Percentiles rank a stretch among this genome's conserved stretches.
Evolutionary conservation across 2,797 vertebrate genomes (phyloP).

Genomic region (Xenops minutus): DNA sequence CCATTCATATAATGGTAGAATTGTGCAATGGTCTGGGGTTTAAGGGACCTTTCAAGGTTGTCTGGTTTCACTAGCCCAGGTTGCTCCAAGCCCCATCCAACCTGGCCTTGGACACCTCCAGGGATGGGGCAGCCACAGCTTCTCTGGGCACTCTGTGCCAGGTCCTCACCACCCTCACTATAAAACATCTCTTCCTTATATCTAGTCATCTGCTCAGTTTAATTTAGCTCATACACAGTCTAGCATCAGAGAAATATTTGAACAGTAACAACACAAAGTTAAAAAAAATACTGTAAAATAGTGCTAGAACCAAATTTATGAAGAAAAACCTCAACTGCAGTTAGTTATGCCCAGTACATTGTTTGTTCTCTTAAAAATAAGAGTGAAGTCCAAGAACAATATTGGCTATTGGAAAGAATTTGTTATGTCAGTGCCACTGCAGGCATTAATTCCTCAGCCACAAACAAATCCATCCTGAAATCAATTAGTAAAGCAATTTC

Average conservation of each 20-base stretch:
- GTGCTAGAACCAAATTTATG: background rate
- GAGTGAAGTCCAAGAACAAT: background rate
- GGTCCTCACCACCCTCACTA: background rate
- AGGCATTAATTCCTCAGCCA: constrained; percentile 10
- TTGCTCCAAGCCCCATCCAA: background rate
- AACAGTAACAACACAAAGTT: background rate
- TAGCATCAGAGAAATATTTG: background rate
- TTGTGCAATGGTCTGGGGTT: background rate
- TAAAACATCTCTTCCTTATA: background rate
- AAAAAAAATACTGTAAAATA: background rate
- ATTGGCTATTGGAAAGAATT: background rate
- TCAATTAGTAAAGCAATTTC: constrained; percentile 54
- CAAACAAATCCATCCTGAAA: constrained; percentile 33
- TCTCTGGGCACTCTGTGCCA: background rate
- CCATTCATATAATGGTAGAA: background rate
- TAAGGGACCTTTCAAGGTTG: background rate
- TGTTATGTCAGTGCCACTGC: background rate
- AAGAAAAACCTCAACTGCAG: background rate
- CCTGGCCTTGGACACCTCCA: background rate
- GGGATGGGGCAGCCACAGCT: background rate
- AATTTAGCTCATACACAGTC: background rate
- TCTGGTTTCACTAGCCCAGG: background rate
- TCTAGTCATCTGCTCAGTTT: background rate
- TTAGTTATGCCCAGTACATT: background rate
- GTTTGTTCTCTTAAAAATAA: background rate